A percentile compares a stretch with the other conserved stretches of the same genome.
Conservation (phyloP, 2,113 vertebrate genomes). For the Oceanodroma tethys region DNA sequence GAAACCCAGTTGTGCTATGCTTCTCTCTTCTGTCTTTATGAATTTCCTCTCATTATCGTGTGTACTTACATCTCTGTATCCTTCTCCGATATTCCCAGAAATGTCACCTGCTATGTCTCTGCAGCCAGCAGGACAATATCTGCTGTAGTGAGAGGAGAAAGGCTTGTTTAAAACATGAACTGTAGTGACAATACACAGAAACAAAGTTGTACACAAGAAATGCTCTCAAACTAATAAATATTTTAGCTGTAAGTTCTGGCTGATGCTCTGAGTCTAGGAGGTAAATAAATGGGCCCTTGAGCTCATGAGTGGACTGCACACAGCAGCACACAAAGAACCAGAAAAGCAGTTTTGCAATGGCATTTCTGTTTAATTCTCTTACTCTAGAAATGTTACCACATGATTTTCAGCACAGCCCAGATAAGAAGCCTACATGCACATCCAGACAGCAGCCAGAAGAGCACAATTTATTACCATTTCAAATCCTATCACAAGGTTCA, state of each 20-base stretch:
- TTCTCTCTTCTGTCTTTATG: neutral
- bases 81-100: slow-evolving; percentile 79
- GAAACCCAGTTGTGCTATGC: neutral
- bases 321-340: neutral
- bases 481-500: slow-evolving; percentile 28
- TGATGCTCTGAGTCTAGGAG: neutral
- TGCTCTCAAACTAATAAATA: neutral
- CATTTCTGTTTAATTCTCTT: neutral
- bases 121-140: slow-evolving; percentile 88
- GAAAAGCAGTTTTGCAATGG: neutral
- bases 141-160: slow-evolving; percentile 67
- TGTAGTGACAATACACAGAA: neutral
- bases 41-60: neutral
- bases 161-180: neutral
- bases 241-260: neutral
- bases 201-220: neutral
- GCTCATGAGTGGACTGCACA: neutral
- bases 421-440: neutral
- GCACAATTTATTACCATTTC: slow-evolving; percentile 30
- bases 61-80: slow-evolving; percentile 88
- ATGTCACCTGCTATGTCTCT: slow-evolving; percentile 80
- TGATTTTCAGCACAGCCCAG: neutral
- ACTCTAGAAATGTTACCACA: neutral
- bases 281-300: neutral
- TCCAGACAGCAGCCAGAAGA: neutral